A percentile compares a stretch with the other conserved stretches of the same genome.
Conservation (phyloP, 2,113 vertebrate genomes). For the Melanerpes aurifrons region DNA sequence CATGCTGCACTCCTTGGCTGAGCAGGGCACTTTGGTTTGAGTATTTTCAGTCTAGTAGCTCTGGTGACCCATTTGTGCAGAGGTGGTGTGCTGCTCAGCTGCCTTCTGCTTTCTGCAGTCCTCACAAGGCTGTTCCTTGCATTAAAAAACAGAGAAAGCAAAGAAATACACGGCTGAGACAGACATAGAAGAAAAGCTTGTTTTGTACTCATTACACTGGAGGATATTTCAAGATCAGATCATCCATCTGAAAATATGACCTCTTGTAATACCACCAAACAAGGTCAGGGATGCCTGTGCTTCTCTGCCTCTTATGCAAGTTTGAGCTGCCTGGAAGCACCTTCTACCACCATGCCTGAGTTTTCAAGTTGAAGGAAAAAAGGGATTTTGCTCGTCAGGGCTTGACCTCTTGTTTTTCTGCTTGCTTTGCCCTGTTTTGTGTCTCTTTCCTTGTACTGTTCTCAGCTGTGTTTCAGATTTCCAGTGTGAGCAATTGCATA, state of each 20-base stretch:
- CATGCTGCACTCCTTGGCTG: background rate
- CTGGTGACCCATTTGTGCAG: background rate
- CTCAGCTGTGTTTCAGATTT: background rate
- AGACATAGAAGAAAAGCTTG: background rate
- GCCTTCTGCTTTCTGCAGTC: background rate
- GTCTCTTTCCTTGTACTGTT: background rate
- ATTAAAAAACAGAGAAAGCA: background rate
- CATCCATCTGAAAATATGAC: slow-evolving; percentile 37
- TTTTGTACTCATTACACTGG: slow-evolving; percentile 27
- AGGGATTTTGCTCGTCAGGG: background rate
- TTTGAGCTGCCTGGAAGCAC: background rate
- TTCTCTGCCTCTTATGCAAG: background rate
- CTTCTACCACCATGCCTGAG: accelerated
- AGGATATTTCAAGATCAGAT: slow-evolving; percentile 46
- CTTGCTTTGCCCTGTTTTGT: background rate
- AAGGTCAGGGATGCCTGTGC: background rate
- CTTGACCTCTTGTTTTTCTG: background rate
- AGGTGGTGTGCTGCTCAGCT: background rate
- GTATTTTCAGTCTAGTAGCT: background rate
- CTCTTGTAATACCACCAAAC: slow-evolving; percentile 9
- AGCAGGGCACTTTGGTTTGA: background rate
- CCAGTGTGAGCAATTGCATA: background rate
- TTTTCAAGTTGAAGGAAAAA: slow-evolving; percentile 5
- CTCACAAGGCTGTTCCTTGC: background rate
- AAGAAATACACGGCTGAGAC: background rate